Evolutionary conservation across 2,113 vertebrate species (phyloP).

Genomic region (Promerops cafer): DNA sequence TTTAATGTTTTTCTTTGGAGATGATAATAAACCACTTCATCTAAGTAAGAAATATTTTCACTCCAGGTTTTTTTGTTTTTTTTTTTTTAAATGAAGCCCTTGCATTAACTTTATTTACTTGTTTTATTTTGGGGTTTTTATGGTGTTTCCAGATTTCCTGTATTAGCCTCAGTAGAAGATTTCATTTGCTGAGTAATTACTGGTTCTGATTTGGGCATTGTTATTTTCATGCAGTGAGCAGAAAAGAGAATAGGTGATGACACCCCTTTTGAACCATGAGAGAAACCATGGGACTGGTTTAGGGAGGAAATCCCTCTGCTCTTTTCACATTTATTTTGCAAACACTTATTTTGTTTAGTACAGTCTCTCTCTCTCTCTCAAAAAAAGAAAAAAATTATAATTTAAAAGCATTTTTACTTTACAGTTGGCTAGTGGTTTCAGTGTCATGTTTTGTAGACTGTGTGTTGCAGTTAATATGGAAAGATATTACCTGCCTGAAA

Average conservation of each 20-base stretch:
- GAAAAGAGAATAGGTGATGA: neutral
- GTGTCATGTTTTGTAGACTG: neutral
- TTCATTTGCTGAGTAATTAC: neutral
- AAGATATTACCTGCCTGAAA: neutral
- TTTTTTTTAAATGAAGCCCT: neutral
- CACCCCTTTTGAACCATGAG: neutral
- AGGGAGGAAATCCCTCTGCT: neutral
- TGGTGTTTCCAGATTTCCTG: neutral
- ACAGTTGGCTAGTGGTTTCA: neutral
- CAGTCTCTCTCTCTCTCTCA: neutral
- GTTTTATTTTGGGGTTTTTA: neutral
- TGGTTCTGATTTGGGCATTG: neutral
- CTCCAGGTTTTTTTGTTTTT: neutral
- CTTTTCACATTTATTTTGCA: neutral
- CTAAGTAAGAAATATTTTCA: neutral
- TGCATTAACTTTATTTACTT: neutral
- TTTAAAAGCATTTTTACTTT: neutral
- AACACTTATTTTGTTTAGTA: neutral
- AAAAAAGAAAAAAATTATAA: neutral
- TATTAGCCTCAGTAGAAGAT: neutral
- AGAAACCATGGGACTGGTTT: neutral
- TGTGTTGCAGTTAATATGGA: neutral
- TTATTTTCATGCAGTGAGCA: neutral
- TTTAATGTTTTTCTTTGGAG: neutral
- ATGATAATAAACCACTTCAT: neutral